Evolutionary conservation across 2,888 invertebrate species (phyloP).

Genomic region (Acleris holmiana): DNA sequence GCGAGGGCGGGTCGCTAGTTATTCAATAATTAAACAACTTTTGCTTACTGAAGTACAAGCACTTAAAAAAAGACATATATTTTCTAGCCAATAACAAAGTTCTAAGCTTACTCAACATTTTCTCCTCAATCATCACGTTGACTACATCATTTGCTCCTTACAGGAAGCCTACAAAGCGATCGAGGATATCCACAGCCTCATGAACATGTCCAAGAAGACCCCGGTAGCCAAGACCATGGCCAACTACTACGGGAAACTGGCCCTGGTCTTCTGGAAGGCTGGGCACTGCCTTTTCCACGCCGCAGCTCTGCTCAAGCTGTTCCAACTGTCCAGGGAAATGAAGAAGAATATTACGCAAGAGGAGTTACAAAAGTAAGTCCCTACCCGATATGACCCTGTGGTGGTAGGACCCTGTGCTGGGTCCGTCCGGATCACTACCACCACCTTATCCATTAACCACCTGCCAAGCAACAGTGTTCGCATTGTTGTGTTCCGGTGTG

Average conservation of each 20-base stretch:
- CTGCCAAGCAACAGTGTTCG: too few relatives aligned
- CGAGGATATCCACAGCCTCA: conserved; percentile 98
- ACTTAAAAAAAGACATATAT: too few relatives aligned
- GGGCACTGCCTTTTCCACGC: conserved; percentile 99
- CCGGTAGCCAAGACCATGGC: conserved; percentile 99
- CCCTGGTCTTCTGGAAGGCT: conserved; percentile 99
- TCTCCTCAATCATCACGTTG: neutral
- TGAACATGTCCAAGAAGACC: conserved; percentile 98
- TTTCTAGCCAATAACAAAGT: too few relatives aligned
- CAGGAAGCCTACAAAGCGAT: conserved; percentile 99
- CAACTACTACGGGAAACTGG: conserved; percentile 98
- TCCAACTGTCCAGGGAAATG: conserved; percentile 97
- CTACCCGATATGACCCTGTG: too few relatives aligned
- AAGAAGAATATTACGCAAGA: conserved; percentile 98
- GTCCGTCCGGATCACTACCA: too few relatives aligned
- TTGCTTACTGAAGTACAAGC: neutral
- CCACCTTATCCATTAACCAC: too few relatives aligned
- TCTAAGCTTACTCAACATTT: too few relatives aligned
- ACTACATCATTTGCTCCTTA: neutral
- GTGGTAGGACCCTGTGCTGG: too few relatives aligned
- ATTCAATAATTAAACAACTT: neutral
- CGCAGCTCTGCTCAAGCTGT: conserved; percentile 96
- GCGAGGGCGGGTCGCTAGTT: too few relatives aligned
- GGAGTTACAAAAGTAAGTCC: conserved; percentile 93
- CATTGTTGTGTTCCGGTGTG: too few relatives aligned